Evolutionary conservation across 2,888 invertebrate species (phyloP), one percentile per base, ranked within the genome.

Genomic region (Latrodectus elegans): DNA sequence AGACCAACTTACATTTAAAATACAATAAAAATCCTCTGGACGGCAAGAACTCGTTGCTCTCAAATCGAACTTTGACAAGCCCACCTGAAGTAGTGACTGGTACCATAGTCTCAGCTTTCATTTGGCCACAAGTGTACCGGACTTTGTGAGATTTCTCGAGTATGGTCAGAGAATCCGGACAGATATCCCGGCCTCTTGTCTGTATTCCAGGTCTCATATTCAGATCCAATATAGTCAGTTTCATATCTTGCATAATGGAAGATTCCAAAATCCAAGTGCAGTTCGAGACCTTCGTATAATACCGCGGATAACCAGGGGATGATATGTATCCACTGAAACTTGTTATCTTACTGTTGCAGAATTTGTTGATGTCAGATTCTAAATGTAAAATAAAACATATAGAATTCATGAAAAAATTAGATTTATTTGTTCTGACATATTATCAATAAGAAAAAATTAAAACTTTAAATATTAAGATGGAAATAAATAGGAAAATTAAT

Each of bases 271-370:
- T 93, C 95, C 95, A 96, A 65, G 94, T 93, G 91, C 96, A 96
- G 90, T 94, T 92, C 91, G 91, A 92, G 65, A 94, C 94, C 0
- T 95, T 95, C 15, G 95, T 93, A 91, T 96, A 96, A 92, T 94
- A 95, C 90, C 95, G 94, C 0, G 96, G 96, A 92, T 95, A 96
- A 10, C 95, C 96, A 0, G 96, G 96, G 89, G 94, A 95, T 60
- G 94, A 93, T 89, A 95, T 94, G 92, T 95, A 95, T 3, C 95
- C 95, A 91, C 95, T 94, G 86, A 93, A 93, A 0, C 93, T 92
- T 1, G 90, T 90, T 71, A 94, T 92, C 89, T 94, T 93, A 6
- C 94, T 93, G 90, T 94, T 94, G 91, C 94, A 94, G 91, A 93
- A 94, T 91, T 93, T 94, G 26, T 94, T 92, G 82, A 94, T 92